Evolutionary conservation across 2,888 invertebrate genomes (phyloP).

Genomic region (Ceraclea dissimilis): DNA sequence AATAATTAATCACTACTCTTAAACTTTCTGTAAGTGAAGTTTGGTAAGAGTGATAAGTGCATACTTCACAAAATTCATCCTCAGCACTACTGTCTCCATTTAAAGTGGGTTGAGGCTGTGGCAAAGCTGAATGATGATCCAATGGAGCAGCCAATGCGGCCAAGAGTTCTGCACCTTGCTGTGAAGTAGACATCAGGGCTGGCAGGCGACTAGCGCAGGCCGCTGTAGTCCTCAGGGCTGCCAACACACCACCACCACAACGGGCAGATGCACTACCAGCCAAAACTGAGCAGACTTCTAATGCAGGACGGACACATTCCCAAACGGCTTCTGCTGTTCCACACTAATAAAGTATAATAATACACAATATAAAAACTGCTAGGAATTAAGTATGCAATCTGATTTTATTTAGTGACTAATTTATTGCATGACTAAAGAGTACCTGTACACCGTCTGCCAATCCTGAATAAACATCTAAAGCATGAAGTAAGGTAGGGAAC

Average conservation of each 20-base stretch:
- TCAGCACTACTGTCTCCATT: conserved; percentile 52
- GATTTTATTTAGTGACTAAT: neutral
- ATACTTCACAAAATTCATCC: conserved; percentile 48
- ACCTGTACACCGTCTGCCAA: conserved; percentile 24
- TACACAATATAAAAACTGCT: neutral
- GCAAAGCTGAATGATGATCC: conserved; percentile 35
- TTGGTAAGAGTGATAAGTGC: no score
- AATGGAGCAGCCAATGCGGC: conserved; percentile 39
- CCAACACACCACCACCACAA: conserved; percentile 14
- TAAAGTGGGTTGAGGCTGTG: conserved; percentile 8
- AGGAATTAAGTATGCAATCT: neutral
- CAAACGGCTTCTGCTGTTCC: conserved; percentile 21
- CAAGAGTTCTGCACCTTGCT: conserved; percentile 31
- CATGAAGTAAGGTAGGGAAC: conserved; percentile 16
- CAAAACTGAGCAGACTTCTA: conserved; percentile 11
- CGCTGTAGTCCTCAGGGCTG: conserved; percentile 17
- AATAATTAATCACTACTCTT: neutral
- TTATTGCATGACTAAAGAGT: no score
- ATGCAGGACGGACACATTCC: conserved; percentile 15
- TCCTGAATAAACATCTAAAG: conserved; percentile 22
- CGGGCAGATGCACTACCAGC: conserved; percentile 4
- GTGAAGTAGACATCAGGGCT: conserved; percentile 15
- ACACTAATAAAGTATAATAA: conserved; percentile 9
- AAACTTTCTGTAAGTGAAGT: neutral
- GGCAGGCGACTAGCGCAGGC: conserved; percentile 24